Conservation (phyloP, 2,888 invertebrate species). For the Mimumesa dahlbomi region DNA sequence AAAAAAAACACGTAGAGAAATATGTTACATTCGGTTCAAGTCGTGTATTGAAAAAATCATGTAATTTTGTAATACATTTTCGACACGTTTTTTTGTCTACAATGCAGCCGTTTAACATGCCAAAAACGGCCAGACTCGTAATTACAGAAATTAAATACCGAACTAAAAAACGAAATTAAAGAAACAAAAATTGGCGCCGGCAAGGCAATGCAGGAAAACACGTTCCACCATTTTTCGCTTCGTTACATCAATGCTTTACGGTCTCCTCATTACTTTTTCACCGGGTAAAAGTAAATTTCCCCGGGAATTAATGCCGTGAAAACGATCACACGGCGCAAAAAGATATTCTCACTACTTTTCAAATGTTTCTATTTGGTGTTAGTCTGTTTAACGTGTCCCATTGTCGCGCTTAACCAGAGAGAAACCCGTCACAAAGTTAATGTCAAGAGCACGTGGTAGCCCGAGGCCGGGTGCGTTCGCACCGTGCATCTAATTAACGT, state of each 20-base stretch:
- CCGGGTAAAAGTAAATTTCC: constrained; percentile 27
- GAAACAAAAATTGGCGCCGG: constrained; percentile 26
- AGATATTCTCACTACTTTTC: constrained; percentile 4
- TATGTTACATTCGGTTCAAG: too few relatives aligned
- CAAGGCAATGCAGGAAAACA: constrained; percentile 5
- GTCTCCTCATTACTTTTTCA: constrained; percentile 38
- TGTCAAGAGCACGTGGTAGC: constrained; percentile 35
- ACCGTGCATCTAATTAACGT: constrained; percentile 60
- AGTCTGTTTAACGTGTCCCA: constrained; percentile 11
- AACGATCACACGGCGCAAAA: constrained; percentile 26
- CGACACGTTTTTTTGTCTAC: too few relatives aligned
- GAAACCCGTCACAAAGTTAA: neutral
- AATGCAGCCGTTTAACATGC: too few relatives aligned
- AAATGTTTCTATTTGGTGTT: constrained; percentile 5
- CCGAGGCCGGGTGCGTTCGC: constrained; percentile 24
- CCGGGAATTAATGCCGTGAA: constrained; percentile 41
- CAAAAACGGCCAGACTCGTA: too few relatives aligned
- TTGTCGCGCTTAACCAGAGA: constrained; percentile 1
- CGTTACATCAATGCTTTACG: constrained; percentile 37
- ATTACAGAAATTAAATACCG: constrained; percentile 6
- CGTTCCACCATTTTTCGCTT: constrained; percentile 15
- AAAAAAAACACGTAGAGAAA: too few relatives aligned
- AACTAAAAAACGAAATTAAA: constrained; percentile 3
- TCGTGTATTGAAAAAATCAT: too few relatives aligned
- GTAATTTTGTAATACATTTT: too few relatives aligned